A percentile compares a stretch with the other conserved stretches of the same genome.
These are phyloP conservation scores for Anguilla pacifica DNA, from an alignment of 2,797 vertebrate species.

Conservation along the genomic window DNA sequence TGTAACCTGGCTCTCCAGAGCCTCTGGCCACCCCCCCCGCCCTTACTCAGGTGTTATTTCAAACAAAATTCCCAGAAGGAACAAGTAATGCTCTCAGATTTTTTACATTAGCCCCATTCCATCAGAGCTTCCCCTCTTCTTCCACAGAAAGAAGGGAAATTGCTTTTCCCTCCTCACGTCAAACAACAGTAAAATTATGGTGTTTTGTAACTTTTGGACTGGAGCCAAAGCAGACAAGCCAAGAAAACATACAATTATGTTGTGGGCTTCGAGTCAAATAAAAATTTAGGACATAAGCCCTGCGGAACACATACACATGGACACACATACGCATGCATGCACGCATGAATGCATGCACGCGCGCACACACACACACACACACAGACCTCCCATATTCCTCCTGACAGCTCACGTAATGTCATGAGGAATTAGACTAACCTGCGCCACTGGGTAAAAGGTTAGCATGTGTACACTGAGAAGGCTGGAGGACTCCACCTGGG, in stretches of 20 bases:
- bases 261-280: neutral
- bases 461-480: neutral
- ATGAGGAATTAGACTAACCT: neutral
- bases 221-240: too few species aligned
- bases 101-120: neutral
- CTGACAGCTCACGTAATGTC: neutral
- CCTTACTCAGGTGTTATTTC: neutral
- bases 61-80: neutral
- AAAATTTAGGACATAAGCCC: neutral
- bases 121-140: neutral
- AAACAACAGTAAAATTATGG: neutral
- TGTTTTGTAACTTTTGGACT: neutral
- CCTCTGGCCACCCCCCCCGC: neutral
- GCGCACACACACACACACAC: neutral
- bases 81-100: neutral
- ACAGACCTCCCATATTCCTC: conserved; percentile 1
- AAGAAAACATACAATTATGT: neutral
- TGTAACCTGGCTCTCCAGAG: neutral
- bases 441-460: neutral
- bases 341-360: neutral
- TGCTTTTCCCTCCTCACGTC: neutral
- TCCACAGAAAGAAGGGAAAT: neutral
- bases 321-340: neutral
- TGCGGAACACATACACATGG: neutral
- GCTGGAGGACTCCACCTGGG: neutral